Evolutionary conservation across 1,140 invertebrate species (phyloP), one percentile per base, ranked within the genome.

Genomic region (Hypothenemus hampei): DNA sequence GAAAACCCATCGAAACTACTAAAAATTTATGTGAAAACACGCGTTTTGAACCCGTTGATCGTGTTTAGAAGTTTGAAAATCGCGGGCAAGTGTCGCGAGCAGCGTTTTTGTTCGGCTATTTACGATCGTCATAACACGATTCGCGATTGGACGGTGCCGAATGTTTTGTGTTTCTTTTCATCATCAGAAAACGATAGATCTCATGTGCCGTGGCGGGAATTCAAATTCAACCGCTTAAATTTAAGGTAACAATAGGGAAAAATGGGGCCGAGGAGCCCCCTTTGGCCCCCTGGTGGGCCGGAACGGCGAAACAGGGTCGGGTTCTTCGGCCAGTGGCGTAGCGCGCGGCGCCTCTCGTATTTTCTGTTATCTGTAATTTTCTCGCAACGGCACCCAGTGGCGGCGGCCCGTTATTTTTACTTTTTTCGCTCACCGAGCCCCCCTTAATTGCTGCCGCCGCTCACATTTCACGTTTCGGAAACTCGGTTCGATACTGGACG

Each of bases 131-230:
- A 62, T 48, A 66, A 47, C 50, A 51, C 65, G 51, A 63, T 56
- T 58, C 60, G 58, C 66, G 63, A 69, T 69, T 68, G 66, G 67
- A 53, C 62, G 64, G 47, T 67, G 65, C 69, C 69, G 68, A n/a
- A 65, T 69, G 66, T 70, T 66, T 56, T 59, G 58, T 65, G 65
- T 65, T 59, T 58, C 59, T 53, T 59, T 63, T 56, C 52, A 50
- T n/a, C n/a, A n/a, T n/a, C n/a, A n/a, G n/a, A n/a, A n/a, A n/a
- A n/a, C n/a, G 44, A 57, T 55, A 65, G 58, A 63, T 62, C 56
- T 56, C 61, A 69, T 62, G 62, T 64, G 58, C 60, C 36, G 54
- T 66, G 65, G 68, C 68, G 68, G 68, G 68, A 69, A 69, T 67
- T 58, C 47, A 50, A 57, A 57, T 45, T 55, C 50, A 58, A 58